phyloP scores from a whole-genome alignment of 2,113 vertebrate species.

The Phaetusa simplex region DNA sequence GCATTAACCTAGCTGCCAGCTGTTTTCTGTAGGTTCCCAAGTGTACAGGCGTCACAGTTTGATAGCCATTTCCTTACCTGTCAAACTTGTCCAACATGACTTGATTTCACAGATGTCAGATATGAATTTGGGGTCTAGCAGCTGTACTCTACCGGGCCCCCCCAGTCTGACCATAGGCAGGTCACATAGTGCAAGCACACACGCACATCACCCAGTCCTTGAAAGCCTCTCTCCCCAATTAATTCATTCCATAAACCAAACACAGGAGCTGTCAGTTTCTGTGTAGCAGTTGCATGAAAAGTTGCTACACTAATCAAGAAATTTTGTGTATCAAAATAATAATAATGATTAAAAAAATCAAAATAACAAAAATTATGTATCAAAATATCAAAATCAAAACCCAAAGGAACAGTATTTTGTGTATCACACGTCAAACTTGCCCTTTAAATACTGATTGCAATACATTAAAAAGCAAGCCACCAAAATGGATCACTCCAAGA shows the following conservation, averaged over 20 bases:
- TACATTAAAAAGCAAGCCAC: background rate
- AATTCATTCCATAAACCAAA: background rate
- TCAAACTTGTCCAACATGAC: background rate
- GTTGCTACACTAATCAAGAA: background rate
- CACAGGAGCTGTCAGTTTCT: background rate
- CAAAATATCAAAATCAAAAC: background rate
- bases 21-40: background rate
- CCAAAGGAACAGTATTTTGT: background rate
- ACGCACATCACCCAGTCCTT: too few relatives aligned
- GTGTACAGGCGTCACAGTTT: background rate
- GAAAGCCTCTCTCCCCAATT: background rate
- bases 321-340: background rate
- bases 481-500: background rate
- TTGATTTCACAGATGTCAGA: background rate
- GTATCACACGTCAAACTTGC: background rate
- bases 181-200: background rate
- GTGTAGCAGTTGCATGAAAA: background rate
- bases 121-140: background rate
- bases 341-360: background rate
- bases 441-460: background rate
- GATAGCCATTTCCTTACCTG: background rate
- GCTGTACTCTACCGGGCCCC: background rate
- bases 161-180: background rate
- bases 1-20: background rate
- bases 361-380: background rate